These are phyloP conservation scores for Didymodactylos carnosus DNA, from an alignment of 2,888 invertebrate species.

Conservation along the genomic window DNA sequence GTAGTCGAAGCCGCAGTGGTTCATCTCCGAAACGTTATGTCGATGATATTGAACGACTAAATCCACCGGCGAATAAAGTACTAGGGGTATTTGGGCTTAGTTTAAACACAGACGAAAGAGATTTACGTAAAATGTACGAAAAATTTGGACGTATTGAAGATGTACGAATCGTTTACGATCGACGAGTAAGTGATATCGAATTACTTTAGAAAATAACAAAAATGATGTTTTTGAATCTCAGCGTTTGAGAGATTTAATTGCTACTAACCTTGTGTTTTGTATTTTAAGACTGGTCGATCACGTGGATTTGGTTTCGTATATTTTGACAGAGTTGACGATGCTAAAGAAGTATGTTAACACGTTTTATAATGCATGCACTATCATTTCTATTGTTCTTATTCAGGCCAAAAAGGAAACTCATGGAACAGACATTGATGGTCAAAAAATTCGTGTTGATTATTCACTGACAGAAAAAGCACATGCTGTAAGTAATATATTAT, in stretches of 20 bases:
- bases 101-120: slow-evolving; percentile 71
- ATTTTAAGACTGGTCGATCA: slow-evolving; percentile 60
- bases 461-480: slow-evolving; percentile 87
- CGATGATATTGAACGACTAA: slow-evolving; percentile 41
- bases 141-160: slow-evolving; percentile 77
- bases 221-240: no score
- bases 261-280: neutral
- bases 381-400: slow-evolving; percentile 9
- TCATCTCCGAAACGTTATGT: neutral
- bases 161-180: slow-evolving; percentile 81
- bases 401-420: slow-evolving; percentile 72
- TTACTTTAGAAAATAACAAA: neutral
- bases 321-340: slow-evolving; percentile 65
- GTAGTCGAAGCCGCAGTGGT: neutral
- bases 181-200: neutral
- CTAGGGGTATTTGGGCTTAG: slow-evolving; percentile 84
- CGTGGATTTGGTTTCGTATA: slow-evolving; percentile 92
- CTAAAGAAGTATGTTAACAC: slow-evolving; percentile 43
- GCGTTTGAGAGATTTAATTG: no score
- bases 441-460: slow-evolving; percentile 76
- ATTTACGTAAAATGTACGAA: slow-evolving; percentile 70
- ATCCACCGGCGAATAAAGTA: slow-evolving; percentile 67
- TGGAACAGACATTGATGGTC: slow-evolving; percentile 79
- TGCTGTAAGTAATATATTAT: no score
- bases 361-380: neutral